A percentile compares a stretch with the other conserved stretches of the same genome.
phyloP scores from a whole-genome alignment of 2,888 invertebrate genomes.

The Charanyca ferruginea region DNA sequence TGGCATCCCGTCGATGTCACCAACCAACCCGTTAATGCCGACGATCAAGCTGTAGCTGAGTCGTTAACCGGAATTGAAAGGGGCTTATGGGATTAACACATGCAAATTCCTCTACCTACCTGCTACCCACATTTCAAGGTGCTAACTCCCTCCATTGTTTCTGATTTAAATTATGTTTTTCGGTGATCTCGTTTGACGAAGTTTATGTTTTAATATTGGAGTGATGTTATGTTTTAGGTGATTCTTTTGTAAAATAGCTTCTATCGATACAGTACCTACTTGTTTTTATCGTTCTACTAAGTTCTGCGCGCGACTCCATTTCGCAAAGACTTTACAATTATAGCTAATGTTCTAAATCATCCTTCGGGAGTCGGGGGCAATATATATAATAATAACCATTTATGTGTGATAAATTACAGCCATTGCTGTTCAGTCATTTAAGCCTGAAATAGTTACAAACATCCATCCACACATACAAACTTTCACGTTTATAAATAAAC shows the following conservation, averaged over 20 bases:
- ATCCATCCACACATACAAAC: too few relatives aligned
- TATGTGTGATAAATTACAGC: too few relatives aligned
- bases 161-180: constrained; percentile 53
- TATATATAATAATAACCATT: too few relatives aligned
- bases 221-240: constrained; percentile 3
- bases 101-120: constrained; percentile 64
- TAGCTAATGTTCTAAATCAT: too few relatives aligned
- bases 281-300: too few relatives aligned
- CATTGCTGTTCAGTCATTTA: too few relatives aligned
- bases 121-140: constrained; percentile 58
- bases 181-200: constrained; percentile 14
- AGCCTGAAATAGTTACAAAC: too few relatives aligned
- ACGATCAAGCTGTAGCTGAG: constrained; percentile 62
- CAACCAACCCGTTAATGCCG: constrained; percentile 50
- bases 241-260: background rate
- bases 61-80: constrained; percentile 69
- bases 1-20: constrained; percentile 56
- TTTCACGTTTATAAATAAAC: too few relatives aligned
- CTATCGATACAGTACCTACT: too few relatives aligned
- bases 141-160: constrained; percentile 52
- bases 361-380: too few relatives aligned
- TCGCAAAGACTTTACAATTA: too few relatives aligned
- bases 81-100: constrained; percentile 68
- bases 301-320: too few relatives aligned
- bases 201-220: constrained; percentile 40